phyloP scores from a whole-genome alignment of 2,888 invertebrate genomes.

The Stomorhina lunata region DNA sequence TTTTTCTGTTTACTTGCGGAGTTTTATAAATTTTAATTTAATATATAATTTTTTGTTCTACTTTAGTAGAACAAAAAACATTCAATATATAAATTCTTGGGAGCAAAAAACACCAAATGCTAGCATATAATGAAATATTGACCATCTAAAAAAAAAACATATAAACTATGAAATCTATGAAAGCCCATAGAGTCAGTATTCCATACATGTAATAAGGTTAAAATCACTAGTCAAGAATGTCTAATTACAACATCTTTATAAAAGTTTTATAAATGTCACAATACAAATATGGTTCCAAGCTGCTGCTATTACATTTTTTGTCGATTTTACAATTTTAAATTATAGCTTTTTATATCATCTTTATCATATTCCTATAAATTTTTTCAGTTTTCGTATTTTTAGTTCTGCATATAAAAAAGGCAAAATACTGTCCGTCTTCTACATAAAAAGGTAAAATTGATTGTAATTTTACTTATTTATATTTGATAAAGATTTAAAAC shows the following conservation, averaged over 20 bases:
- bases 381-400: not conserved
- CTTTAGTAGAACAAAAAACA: conserved; percentile 9
- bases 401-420: conserved; percentile 29
- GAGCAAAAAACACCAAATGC: conserved; percentile 8
- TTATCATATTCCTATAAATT: not conserved
- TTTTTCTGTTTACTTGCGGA: not conserved
- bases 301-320: not conserved
- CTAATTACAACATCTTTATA: conserved; percentile 67
- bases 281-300: conserved; percentile 58
- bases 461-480: conserved; percentile 34
- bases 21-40: conserved; percentile 65
- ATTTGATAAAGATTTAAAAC: conserved; percentile 41
- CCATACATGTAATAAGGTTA: conserved; percentile 64
- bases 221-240: conserved; percentile 66
- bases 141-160: not conserved
- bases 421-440: not conserved
- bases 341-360: not conserved
- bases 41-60: conserved; percentile 53
- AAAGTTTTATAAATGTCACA: conserved; percentile 61
- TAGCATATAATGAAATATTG: conserved; percentile 3
- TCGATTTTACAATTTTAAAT: not conserved
- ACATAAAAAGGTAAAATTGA: conserved; percentile 20
- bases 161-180: not conserved
- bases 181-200: conserved; percentile 48
- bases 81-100: conserved; percentile 58